A percentile compares a stretch with the other conserved stretches of the same genome.
phyloP scores from a whole-genome alignment of 2,113 vertebrate genomes.

The Propithecus coquereli region DNA sequence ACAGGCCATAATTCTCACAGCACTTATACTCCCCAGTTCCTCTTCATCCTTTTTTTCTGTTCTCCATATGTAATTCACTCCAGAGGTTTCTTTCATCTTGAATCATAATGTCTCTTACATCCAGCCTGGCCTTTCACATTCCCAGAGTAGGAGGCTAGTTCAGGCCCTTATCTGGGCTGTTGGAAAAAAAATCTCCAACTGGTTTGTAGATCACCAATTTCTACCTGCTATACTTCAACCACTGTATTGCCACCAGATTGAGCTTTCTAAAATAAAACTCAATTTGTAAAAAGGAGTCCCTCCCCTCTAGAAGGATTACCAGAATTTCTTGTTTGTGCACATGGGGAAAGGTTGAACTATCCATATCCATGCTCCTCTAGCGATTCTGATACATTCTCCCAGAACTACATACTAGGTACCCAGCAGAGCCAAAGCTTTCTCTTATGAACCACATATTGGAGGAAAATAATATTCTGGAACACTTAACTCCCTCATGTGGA shows the following conservation, averaged over 20 bases:
- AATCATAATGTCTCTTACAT: background rate
- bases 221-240: background rate
- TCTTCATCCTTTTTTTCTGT: background rate
- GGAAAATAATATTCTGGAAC: background rate
- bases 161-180: background rate
- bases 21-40: background rate
- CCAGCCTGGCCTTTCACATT: background rate
- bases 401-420: background rate
- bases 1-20: background rate
- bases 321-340: background rate
- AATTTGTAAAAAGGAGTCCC: background rate
- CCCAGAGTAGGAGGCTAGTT: background rate
- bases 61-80: background rate
- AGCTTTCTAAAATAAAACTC: constrained; percentile 29
- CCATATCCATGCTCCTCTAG: background rate
- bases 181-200: background rate
- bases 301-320: background rate
- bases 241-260: background rate
- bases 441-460: background rate
- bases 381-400: background rate
- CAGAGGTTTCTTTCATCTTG: background rate
- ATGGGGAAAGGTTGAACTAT: background rate
- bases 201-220: background rate
- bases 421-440: background rate
- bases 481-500: background rate